Conservation (phyloP, 35 echinoderm and acorn worm genomes). For the Apostichopus japonicus region DNA sequence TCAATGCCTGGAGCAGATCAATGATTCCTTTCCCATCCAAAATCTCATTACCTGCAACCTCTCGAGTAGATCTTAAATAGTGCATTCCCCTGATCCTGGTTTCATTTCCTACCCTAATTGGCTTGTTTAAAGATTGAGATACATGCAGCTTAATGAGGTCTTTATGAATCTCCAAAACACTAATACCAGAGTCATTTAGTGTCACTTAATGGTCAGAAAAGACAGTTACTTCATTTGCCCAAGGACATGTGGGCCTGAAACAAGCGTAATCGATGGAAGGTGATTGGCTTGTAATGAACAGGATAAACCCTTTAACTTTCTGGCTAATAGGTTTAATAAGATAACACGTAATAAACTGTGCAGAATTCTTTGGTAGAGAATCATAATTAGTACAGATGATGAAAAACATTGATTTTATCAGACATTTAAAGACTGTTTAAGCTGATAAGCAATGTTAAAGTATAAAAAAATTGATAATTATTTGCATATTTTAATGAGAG, state of each 20-base stretch:
- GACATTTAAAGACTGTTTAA: too few relatives aligned
- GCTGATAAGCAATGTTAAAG: too few relatives aligned
- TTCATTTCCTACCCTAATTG: conserved; percentile 13
- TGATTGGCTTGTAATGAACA: conserved; percentile 23
- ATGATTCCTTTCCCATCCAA: neutral
- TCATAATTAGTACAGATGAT: too few relatives aligned
- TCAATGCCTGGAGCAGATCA: neutral
- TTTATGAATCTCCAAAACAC: neutral
- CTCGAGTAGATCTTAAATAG: neutral
- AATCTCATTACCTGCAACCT: neutral
- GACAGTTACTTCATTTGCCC: neutral
- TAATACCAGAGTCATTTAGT: neutral
- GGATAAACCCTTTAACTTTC: neutral
- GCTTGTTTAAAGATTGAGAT: conserved; percentile 35
- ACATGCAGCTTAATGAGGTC: neutral
- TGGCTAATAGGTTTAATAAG: too few relatives aligned
- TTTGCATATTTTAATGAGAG: too few relatives aligned
- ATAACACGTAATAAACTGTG: too few relatives aligned
- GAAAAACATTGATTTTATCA: too few relatives aligned
- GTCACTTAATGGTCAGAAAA: neutral
- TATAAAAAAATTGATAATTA: too few relatives aligned
- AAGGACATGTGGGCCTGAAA: neutral
- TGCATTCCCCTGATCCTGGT: neutral
- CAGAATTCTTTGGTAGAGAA: too few relatives aligned
- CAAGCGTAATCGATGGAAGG: neutral